These are phyloP conservation scores for Pangasius sanitwongsei DNA, from an alignment of 2,797 vertebrate species.

Conservation along the genomic window DNA sequence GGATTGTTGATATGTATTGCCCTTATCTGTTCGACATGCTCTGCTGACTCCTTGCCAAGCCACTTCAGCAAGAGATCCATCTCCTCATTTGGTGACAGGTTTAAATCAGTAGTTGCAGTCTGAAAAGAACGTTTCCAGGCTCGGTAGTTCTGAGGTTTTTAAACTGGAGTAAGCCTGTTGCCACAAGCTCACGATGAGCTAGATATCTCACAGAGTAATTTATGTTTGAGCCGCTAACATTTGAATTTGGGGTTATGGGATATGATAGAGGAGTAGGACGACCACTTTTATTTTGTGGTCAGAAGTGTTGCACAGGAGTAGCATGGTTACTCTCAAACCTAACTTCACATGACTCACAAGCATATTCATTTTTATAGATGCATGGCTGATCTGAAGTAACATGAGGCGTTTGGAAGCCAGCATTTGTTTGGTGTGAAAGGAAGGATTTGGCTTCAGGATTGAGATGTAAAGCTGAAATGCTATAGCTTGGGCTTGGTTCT, in stretches of 20 bases:
- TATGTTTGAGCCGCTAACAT: not conserved
- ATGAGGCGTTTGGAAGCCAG: not conserved
- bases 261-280: not conserved
- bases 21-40: conserved; percentile 56
- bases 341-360: not conserved
- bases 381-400: not conserved
- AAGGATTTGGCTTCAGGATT: conserved; percentile 30
- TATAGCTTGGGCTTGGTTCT: not conserved
- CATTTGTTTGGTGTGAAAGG: conserved; percentile 1
- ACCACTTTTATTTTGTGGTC: not conserved
- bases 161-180: conserved; percentile 50
- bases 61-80: conserved; percentile 51
- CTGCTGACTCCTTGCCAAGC: conserved; percentile 53
- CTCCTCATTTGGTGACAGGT: conserved; percentile 39
- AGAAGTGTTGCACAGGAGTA: not conserved
- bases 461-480: conserved; percentile 23
- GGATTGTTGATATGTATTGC: conserved; percentile 48
- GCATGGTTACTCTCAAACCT: not conserved
- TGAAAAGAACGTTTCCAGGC: conserved; percentile 48
- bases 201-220: conserved; percentile 52
- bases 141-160: conserved; percentile 53
- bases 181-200: conserved; percentile 37
- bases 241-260: not conserved
- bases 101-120: conserved; percentile 3
- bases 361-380: not conserved